A percentile compares a stretch with the other conserved stretches of the same genome.
Evolutionary conservation across 2,113 vertebrate genomes (phyloP).

Genomic region (Pituophis catenifer): DNA sequence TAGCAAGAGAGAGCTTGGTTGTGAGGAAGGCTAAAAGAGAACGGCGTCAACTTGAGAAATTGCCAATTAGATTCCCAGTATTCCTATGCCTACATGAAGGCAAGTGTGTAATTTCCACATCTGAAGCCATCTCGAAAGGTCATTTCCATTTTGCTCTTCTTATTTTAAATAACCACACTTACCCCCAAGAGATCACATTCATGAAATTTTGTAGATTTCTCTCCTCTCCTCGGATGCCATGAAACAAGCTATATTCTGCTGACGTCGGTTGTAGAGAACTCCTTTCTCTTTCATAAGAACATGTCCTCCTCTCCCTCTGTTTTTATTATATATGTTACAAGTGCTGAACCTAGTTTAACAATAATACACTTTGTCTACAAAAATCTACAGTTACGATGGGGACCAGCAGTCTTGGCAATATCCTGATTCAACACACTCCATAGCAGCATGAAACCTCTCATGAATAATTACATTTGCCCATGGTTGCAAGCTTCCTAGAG

Average conservation of each 20-base stretch:
- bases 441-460: not conserved
- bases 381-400: not conserved
- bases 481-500: not conserved
- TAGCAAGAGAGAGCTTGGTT: not conserved
- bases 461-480: not conserved
- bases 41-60: not conserved
- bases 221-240: not conserved
- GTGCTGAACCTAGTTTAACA: not conserved
- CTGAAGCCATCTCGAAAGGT: not conserved
- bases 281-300: not conserved
- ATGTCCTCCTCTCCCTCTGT: not conserved
- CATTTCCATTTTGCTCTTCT: not conserved
- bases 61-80: not conserved
- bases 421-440: not conserved
- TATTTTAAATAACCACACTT: not conserved
- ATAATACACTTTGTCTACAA: not conserved
- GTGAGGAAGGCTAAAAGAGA: not conserved
- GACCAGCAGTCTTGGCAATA: not conserved
- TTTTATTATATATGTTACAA: not conserved
- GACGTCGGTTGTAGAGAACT: not conserved
- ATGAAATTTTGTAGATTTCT: not conserved
- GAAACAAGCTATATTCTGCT: not conserved
- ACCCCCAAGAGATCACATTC: not conserved
- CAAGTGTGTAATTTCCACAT: not conserved
- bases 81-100: too few species aligned